Evolutionary conservation across 2,113 vertebrate species (phyloP).

Genomic region (Neodon shergylaensis): DNA sequence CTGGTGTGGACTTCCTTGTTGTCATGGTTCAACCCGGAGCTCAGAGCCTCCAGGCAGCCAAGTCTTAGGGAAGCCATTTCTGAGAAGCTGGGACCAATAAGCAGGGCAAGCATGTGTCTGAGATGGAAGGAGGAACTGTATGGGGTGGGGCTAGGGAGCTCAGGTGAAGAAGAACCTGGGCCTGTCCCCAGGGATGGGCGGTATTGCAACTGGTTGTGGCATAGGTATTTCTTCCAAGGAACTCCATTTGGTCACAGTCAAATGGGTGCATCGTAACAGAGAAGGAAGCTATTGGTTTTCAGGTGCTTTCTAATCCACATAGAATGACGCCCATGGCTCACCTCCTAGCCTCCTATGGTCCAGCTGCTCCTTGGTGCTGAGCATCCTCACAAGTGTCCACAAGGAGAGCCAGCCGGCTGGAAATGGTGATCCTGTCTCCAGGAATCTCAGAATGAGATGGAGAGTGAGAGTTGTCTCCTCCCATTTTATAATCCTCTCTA

Average conservation of each 20-base stretch:
- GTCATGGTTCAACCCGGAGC: neutral
- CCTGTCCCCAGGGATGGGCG: neutral
- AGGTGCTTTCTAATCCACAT: neutral
- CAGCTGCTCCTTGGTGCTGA: neutral
- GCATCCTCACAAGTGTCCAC: fast-evolving
- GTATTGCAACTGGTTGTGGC: too few relatives aligned
- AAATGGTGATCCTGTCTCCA: too few relatives aligned
- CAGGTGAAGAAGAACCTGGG: neutral
- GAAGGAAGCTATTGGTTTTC: neutral
- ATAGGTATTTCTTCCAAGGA: neutral
- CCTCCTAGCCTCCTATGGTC: neutral
- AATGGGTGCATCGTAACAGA: neutral
- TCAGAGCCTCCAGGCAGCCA: neutral
- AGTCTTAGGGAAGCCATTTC: neutral
- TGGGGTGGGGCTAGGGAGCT: too few relatives aligned
- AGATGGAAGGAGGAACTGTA: neutral
- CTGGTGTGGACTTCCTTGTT: neutral
- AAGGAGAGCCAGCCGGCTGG: too few relatives aligned
- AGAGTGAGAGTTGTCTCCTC: too few relatives aligned
- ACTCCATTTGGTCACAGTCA: too few relatives aligned
- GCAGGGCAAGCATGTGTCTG: neutral
- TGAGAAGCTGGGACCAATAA: neutral
- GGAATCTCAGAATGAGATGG: too few relatives aligned
- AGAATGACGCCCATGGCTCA: too few relatives aligned
- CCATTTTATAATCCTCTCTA: too few relatives aligned